Evolutionary conservation across 2,888 invertebrate species (phyloP), one percentile per base, ranked within the genome.

Genomic region (Eulithis testata): DNA sequence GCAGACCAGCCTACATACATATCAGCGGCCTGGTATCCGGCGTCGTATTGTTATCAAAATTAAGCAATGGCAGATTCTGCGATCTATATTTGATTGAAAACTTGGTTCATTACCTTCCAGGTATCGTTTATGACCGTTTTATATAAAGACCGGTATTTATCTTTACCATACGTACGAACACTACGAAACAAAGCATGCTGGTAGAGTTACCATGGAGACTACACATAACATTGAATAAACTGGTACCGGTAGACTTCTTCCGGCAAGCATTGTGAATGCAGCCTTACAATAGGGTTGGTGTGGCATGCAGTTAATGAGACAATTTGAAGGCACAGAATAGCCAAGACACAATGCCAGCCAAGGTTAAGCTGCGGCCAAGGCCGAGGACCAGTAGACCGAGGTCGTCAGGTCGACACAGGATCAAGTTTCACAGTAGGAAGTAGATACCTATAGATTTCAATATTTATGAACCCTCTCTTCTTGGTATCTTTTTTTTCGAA

Each of bases 221-320:
- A 47, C 14, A n/a, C 14, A 47, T 14, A 47, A 21, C 49, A 11
- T 49, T 49, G 49, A 21, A 21, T 3, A 21, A 21, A 49, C 14
- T 47, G 14, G 21, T 9, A 11, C 31, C 31, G 51, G 31, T 27
- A 50, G 14, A 50, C 12, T 4, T 31, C 51, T 27, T 27, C 27
- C 50, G 12, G 47, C 21, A 49, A 51, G 31, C 37, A 37, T 44
- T 44, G 55, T 27, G n/a, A 55, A 44, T 27, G 31, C 44, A 27
- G 44, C 7, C 43, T 66, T 65, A 68, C 65, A 43, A 63, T 45
- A 60, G 49, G 43, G 11, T 57, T 44, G 14, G 55, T 45, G 50
- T 49, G 69, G 71, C 61, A 69, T 68, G 73, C 63, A 65, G 54
- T 31, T 68, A 69, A 71, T 68, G 59, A 69, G 69, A 73, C 67